Evolutionary conservation across 1,140 invertebrate genomes (phyloP).

Genomic region (Proctacanthus coquilletti): DNA sequence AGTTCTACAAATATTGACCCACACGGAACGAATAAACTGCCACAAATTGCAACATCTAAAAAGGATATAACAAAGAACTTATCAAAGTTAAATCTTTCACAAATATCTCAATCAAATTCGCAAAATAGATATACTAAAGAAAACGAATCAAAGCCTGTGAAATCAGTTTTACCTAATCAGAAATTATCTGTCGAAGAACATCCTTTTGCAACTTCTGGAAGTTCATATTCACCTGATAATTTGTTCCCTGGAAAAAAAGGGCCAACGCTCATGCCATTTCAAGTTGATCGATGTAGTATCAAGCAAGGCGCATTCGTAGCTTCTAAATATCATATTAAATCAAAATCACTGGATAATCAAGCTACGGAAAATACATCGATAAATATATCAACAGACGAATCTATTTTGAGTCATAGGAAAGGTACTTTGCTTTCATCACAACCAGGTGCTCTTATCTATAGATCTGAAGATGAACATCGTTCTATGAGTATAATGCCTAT

Average conservation of each 20-base stretch:
- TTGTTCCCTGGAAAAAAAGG: not conserved
- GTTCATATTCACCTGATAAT: not conserved
- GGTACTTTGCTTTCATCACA: too few relatives aligned
- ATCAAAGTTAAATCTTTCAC: conserved; percentile 7
- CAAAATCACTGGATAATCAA: too few relatives aligned
- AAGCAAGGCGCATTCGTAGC: too few relatives aligned
- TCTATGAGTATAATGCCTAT: too few relatives aligned
- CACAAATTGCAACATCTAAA: conserved; percentile 10
- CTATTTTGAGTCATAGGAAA: too few relatives aligned
- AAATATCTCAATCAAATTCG: not conserved
- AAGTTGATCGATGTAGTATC: too few relatives aligned
- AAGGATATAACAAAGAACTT: conserved; percentile 10
- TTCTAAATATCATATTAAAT: too few relatives aligned
- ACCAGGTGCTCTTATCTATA: too few relatives aligned
- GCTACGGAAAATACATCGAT: too few relatives aligned
- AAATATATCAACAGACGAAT: too few relatives aligned
- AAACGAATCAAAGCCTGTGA: not conserved
- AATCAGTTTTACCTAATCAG: not conserved
- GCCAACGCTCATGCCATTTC: not conserved
- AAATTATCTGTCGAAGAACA: not conserved
- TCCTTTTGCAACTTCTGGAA: not conserved
- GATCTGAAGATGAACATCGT: too few relatives aligned
- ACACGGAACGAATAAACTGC: not conserved
- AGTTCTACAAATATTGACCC: not conserved
- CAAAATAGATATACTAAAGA: not conserved